Base-by-base conservation (phyloP, 2,113 vertebrate genomes). In the Paracanthobrama guichenoti region DNA sequence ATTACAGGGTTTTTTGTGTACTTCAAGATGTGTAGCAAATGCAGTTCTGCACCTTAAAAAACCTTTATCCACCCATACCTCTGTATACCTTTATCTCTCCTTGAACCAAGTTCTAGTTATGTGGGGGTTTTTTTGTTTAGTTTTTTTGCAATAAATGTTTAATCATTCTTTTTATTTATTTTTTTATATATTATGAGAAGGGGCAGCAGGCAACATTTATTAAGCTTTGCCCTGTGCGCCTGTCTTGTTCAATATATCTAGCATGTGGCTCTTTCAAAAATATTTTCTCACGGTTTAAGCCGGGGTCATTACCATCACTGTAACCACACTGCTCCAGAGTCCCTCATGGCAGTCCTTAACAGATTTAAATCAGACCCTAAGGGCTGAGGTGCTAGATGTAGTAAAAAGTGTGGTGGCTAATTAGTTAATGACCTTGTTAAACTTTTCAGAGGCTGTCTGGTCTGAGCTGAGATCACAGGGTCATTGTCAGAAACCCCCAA, bases 371-470 rank as follows among this genome's bases (percentile, higher is more conserved):
- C 28, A 46, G 66, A 79, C 28, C 60, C 46, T 71, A 26, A 28
- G 16, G 59, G 18, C 24, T 75, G 13, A 62, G 24, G 35, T n/a
- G 18, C 28, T 67, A 14, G 24, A 22, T 77, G 59, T 26, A 57
- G 73, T 48, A 57, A 31, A 77, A 78, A 13, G 83, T n/a, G 60
- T 72, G 35, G n/a, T 16, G n/a, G 24, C 48, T 79, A 60, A 85
- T 72, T 79, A 79, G 76, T 35, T 71, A 81, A 71, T 81, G 20
- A 57, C 48, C 66, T 42, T 71, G 48, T 81, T 69, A 81, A 79
- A 55, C 62, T 69, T 64, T 10, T 13, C 13, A 71, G 28, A 71
- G 57, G 22, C 79, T 71, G 79, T 69, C 28, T 53, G 26, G 53
- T 79, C n/a, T 44, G 44, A 39, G 50, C 22, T n/a, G 57, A 85